Base-by-base conservation (phyloP, 2,888 invertebrate species). In the Cephonodes hylas region DNA sequence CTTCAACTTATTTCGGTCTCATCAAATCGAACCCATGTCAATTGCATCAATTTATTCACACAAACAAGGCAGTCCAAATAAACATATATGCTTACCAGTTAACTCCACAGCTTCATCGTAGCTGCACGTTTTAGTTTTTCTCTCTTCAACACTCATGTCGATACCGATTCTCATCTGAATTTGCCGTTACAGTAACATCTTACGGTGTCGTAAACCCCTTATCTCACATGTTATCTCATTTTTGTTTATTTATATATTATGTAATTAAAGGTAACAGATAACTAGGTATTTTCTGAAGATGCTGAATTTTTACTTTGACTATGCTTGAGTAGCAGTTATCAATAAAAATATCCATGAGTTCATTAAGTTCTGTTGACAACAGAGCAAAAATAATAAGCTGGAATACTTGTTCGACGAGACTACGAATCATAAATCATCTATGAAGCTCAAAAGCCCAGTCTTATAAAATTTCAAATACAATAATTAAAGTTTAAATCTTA, bases 51-150 rank as follows among this genome's bases (percentile, higher is more conserved):
- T n/a, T n/a, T n/a, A n/a, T n/a, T n/a, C n/a, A n/a, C n/a, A n/a
- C n/a, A n/a, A n/a, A n/a, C n/a, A n/a, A n/a, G n/a, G n/a, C n/a
- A n/a, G n/a, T n/a, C n/a, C n/a, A n/a, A n/a, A n/a, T n/a, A n/a
- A 48, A 46, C 23, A 15, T 15, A n/a, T 10, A n/a, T 57, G 46
- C 63, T 63, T 74, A 83, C 85, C 85, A 65, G 81, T 73, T 31
- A 85, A 62, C 20, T 84, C 85, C 44, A 83, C 76, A 1, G 84
- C 84, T 59, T 85, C 83, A 45, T 84, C 82, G 15, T 77, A 81
- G n/a, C 71, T 71, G 20, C 71, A 76, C 0, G 64, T 46, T 8
- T 63, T 61, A 0, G 27, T 60, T 1, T 38, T 20, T n/a, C 46
- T 31, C 27, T 45, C 44, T 0, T 31, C 31, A 1, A 3, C 3